A percentile compares a stretch with the other conserved stretches of the same genome.
Conservation (phyloP, 2,888 invertebrate species). For the Polydrusus tereticollis region DNA sequence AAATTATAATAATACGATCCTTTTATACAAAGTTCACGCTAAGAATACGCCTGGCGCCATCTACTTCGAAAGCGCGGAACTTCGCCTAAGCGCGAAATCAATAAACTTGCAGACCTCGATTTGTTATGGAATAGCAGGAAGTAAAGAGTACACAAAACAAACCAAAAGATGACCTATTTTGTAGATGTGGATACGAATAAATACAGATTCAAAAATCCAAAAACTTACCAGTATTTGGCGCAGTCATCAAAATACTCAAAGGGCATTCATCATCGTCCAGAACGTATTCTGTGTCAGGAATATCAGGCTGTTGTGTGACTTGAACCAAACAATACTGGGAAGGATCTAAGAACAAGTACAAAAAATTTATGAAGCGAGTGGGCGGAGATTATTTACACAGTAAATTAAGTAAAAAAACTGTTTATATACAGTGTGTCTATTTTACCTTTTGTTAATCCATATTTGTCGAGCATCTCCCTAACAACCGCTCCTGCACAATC, state of each 20-base stretch:
- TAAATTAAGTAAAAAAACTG: too few relatives aligned
- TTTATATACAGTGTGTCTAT: not conserved
- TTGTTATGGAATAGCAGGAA: not conserved
- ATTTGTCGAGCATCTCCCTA: slow-evolving; percentile 96
- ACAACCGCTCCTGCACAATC: slow-evolving; percentile 95
- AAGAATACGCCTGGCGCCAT: not conserved
- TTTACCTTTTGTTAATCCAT: slow-evolving; percentile 82
- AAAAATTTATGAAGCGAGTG: not conserved
- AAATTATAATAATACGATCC: too few relatives aligned
- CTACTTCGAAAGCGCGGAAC: not conserved
- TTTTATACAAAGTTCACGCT: too few relatives aligned
- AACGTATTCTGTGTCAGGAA: slow-evolving; percentile 88
- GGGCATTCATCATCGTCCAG: slow-evolving; percentile 98
- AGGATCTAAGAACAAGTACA: slow-evolving; percentile 75
- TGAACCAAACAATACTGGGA: slow-evolving; percentile 95
- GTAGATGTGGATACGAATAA: too few relatives aligned
- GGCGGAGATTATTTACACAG: too few relatives aligned
- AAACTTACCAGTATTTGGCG: slow-evolving; percentile 86
- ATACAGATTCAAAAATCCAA: not conserved
- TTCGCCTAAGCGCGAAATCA: not conserved
- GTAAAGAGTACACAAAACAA: not conserved
- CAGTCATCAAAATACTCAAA: slow-evolving; percentile 92
- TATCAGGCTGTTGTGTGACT: slow-evolving; percentile 73
- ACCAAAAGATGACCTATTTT: too few relatives aligned
- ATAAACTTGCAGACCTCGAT: not conserved